phyloP scores from a whole-genome alignment of 1,140 invertebrate genomes.

The Zaprionus taronus region DNA sequence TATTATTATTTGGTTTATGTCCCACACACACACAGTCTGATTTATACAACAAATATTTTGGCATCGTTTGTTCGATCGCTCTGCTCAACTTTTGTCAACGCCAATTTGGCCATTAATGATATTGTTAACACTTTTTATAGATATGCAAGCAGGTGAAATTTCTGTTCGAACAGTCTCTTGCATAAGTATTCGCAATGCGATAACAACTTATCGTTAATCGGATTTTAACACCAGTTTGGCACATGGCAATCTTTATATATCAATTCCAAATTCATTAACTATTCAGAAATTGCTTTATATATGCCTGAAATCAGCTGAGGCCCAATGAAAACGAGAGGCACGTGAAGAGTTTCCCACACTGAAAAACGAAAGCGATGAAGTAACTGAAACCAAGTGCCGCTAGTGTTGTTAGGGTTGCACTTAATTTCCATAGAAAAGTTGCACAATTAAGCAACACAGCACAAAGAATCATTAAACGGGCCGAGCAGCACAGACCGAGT shows the following conservation, averaged over 20 bases:
- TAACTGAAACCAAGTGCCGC: constrained; percentile 46
- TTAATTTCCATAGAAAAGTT: constrained; percentile 80
- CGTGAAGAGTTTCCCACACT: constrained; percentile 45
- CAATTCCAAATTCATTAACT: neutral
- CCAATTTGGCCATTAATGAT: constrained; percentile 33
- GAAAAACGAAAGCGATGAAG: constrained; percentile 81
- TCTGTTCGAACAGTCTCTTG: constrained; percentile 24
- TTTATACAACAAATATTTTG: constrained; percentile 17
- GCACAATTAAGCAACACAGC: constrained; percentile 68
- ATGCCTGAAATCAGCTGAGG: neutral
- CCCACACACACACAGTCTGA: neutral
- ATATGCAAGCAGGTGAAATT: constrained; percentile 29
- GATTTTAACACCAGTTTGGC: constrained; percentile 13
- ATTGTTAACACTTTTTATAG: constrained; percentile 34
- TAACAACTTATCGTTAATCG: constrained; percentile 20
- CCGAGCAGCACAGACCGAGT: constrained; percentile 39
- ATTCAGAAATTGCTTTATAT: neutral
- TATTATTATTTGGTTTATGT: constrained; percentile 14
- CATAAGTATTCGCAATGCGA: constrained; percentile 28
- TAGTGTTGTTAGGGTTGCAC: constrained; percentile 34
- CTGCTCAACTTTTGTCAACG: constrained; percentile 24
- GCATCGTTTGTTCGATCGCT: constrained; percentile 12
- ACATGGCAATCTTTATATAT: neutral
- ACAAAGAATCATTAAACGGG: constrained; percentile 71
- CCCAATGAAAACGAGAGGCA: constrained; percentile 34